These are phyloP conservation scores for Chiroxiphia lanceolata DNA, from an alignment of 2,797 vertebrate genomes.

Conservation along the genomic window DNA sequence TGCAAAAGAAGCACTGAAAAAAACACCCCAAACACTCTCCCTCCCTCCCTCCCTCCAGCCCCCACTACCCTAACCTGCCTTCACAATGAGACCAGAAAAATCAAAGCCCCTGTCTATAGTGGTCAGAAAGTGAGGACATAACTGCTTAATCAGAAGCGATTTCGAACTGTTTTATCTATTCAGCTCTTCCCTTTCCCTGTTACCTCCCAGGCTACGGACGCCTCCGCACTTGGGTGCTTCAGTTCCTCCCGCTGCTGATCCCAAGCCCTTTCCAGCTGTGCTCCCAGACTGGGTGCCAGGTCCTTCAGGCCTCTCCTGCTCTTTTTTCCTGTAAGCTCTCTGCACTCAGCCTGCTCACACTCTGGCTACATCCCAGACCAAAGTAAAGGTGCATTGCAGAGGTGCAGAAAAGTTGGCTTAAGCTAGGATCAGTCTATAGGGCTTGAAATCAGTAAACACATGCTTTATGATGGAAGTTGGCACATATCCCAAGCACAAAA, in stretches of 20 bases:
- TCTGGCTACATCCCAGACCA: neutral
- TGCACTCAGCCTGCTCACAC: neutral
- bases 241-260: slow-evolving; percentile 10
- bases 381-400: slow-evolving; percentile 31
- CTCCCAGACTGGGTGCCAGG: slow-evolving; percentile 14
- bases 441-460: neutral
- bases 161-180: neutral
- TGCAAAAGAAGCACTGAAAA: neutral
- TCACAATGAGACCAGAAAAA: neutral
- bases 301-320: neutral
- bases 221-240: neutral
- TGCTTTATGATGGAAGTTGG: neutral
- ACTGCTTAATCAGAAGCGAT: neutral
- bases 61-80: neutral
- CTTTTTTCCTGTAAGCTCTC: neutral
- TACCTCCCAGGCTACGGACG: neutral
- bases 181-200: neutral
- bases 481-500: neutral
- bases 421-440: neutral
- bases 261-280: slow-evolving; percentile 12
- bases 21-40: neutral
- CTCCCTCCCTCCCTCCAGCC: neutral
- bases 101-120: neutral
- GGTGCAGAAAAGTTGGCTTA: neutral
- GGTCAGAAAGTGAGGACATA: neutral